Base-by-base conservation (phyloP, 2,797 vertebrate species). In the Todus mexicanus region DNA sequence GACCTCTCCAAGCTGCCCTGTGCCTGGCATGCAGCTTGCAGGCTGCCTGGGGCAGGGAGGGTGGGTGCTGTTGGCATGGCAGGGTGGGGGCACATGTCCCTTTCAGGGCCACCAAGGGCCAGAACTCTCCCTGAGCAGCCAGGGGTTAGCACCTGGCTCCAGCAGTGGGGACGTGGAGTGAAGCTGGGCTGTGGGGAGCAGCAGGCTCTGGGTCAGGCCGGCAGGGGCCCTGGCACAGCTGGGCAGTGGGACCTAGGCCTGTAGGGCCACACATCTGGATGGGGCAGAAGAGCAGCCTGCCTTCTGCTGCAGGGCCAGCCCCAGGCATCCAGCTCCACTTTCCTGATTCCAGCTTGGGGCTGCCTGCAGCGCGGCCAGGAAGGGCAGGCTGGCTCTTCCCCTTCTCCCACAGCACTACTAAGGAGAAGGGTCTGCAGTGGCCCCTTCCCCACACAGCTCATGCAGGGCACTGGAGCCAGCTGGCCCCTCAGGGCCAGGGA, bases 361-460 rank as follows among this genome's bases (percentile, higher is more conserved):
- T 2, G 0, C 35, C 35, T 76, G 68, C 0, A n/a, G n/a, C n/a
- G 0, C 50, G 47, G 31, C 59, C 65, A 51, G 27, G 38, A 63
- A 68, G 43, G 43, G n/a, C n/a, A 45, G 50, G 50, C 59, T 90
- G 77, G 42, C 57, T 74, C 9, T 0, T 45, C 40, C 53, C 73
- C 48, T 92, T 80, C 72, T 74, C 29, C 57, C 4, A 3, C 47
- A 29, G 7, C 43, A 48, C 64, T 4, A 1, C 68, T 10, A 11
- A 69, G 19, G 53, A 14, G 43, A 27, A 29, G 38, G 12, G 12
- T 56, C 63, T 92, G 84, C 84, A 89, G 43, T 56, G 29, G 63
- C 23, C 68, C 63, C 70, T 87, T 90, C 68, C 81, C 68, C 74
- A 68, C 59, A 48, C 53, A 93, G 89, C 56, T 94, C 93, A 93